Evolutionary conservation across 2,888 invertebrate genomes (phyloP).

Genomic region (Tiliacea citrago): DNA sequence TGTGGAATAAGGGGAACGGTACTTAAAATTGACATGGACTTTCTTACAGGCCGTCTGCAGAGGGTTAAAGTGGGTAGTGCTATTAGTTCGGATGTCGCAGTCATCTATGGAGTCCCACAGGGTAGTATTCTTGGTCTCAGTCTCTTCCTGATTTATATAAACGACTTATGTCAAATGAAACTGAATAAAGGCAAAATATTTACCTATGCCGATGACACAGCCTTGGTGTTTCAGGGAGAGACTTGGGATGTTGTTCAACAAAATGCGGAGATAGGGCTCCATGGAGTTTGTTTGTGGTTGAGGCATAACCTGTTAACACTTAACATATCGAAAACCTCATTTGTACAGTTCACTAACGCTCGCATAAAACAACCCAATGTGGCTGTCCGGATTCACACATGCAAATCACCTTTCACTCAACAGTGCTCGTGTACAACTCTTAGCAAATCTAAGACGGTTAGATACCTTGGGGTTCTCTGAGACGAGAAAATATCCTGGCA

Average conservation of each 20-base stretch:
- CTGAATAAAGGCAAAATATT: constrained; percentile 1
- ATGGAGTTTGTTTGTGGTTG: too few relatives aligned
- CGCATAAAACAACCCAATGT: background rate
- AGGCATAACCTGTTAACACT: too few relatives aligned
- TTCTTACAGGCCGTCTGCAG: constrained; percentile 4
- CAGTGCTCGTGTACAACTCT: background rate
- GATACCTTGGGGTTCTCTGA: background rate
- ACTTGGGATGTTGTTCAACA: background rate
- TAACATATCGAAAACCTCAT: background rate
- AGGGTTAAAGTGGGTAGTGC: background rate
- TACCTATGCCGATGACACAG: constrained; percentile 7
- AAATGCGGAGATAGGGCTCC: background rate
- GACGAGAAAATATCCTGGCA: background rate
- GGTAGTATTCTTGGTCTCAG: too few relatives aligned
- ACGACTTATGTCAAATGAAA: background rate
- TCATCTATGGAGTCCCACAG: too few relatives aligned
- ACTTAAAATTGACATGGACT: background rate
- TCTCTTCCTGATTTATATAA: background rate
- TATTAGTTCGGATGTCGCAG: background rate
- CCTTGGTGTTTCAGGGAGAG: constrained; percentile 3
- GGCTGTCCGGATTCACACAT: background rate
- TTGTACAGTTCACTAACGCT: background rate
- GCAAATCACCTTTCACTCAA: background rate
- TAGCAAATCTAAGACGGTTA: background rate
- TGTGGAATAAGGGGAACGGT: too few relatives aligned